Percentiles rank a stretch among this genome's conserved stretches.
phyloP scores from a whole-genome alignment of 1,140 invertebrate species.

The Apis laboriosa region DNA sequence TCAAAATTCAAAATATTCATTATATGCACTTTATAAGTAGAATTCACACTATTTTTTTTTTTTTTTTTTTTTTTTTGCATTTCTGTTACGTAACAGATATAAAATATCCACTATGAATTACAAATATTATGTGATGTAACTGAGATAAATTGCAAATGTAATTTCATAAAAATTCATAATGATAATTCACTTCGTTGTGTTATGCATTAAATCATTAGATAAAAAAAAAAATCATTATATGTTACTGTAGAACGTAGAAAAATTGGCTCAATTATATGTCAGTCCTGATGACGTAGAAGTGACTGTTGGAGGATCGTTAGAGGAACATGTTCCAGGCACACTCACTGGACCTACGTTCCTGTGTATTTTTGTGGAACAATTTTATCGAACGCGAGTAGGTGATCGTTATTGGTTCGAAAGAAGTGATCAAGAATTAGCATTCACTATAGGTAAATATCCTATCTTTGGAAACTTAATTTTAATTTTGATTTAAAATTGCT shows the following conservation, averaged over 20 bases:
- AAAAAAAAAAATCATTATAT: not conserved
- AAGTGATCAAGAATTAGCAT: slow-evolving; percentile 84
- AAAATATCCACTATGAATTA: not conserved
- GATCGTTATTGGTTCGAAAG: slow-evolving; percentile 93
- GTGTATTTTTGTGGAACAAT: slow-evolving; percentile 94
- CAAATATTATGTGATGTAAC: not conserved
- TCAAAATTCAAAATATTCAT: not conserved
- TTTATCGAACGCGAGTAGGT: slow-evolving; percentile 90
- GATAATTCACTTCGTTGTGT: not conserved
- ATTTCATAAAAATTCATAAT: not conserved
- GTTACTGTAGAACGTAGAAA: slow-evolving; percentile 83
- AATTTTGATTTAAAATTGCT: not conserved
- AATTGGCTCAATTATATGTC: slow-evolving; percentile 85
- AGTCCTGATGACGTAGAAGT: slow-evolving; percentile 93
- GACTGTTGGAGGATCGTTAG: slow-evolving; percentile 91
- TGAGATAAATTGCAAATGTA: not conserved
- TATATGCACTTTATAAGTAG: not conserved
- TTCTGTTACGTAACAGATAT: not conserved
- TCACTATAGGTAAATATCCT: slow-evolving; percentile 85
- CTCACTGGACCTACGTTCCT: slow-evolving; percentile 95
- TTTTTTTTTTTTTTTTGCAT: not conserved
- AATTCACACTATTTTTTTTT: not conserved
- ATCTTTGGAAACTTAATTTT: slow-evolving; percentile 24
- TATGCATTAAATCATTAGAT: not conserved
- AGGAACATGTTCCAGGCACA: slow-evolving; percentile 88